Percentiles rank a stretch among this genome's conserved stretches.
Evolutionary conservation across 2,113 vertebrate genomes (phyloP).

Genomic region (Pterocles burchelli): DNA sequence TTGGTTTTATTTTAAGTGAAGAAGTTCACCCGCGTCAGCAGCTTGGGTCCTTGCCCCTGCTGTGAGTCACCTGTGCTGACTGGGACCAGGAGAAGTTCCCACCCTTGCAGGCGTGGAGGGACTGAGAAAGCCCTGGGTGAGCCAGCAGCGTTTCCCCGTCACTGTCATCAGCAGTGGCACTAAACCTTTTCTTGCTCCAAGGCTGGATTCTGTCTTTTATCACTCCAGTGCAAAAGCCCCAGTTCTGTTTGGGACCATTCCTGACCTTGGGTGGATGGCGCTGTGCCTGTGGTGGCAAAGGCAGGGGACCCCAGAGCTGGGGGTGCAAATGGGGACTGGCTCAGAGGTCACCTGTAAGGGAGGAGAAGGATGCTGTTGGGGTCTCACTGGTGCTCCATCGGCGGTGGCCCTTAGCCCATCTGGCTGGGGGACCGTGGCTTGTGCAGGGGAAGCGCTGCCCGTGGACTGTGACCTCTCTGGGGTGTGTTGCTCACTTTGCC

Average conservation of each 20-base stretch:
- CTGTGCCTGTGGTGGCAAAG: neutral
- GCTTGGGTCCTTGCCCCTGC: neutral
- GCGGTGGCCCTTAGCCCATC: rapidly evolving
- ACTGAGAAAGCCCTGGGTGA: neutral
- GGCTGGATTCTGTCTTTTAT: neutral
- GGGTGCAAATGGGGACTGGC: neutral
- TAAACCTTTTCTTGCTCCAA: neutral
- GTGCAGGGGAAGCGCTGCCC: neutral
- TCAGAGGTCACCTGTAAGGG: neutral
- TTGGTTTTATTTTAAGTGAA: neutral
- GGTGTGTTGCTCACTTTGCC: neutral
- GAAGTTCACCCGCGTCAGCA: neutral
- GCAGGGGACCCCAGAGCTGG: neutral
- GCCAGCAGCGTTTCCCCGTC: neutral
- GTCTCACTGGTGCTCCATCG: neutral
- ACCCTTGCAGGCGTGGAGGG: neutral
- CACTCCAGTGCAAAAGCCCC: neutral
- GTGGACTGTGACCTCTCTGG: neutral
- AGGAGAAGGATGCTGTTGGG: neutral
- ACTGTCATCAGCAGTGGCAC: neutral
- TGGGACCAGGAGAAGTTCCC: neutral
- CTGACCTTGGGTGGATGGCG: rapidly evolving
- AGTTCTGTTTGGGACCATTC: neutral
- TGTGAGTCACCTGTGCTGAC: constrained; percentile 22
- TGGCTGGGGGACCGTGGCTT: neutral